Conservation (phyloP, 2,888 invertebrate genomes). For the Perizoma flavofasciatum region DNA sequence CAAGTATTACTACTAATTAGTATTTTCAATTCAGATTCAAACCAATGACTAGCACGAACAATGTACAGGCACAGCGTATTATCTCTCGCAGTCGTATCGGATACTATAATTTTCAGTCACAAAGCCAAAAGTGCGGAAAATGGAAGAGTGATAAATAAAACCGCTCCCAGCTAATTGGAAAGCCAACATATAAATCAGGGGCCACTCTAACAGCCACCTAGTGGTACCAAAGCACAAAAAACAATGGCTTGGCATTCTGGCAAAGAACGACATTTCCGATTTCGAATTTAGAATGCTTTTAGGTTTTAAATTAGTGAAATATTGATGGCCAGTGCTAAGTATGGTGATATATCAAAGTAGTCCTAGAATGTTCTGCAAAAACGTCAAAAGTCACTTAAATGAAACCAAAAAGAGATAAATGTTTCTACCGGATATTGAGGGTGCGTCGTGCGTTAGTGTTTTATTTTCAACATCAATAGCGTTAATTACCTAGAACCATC, state of each 20-base stretch:
- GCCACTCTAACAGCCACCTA: constrained; percentile 51
- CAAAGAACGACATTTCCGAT: constrained; percentile 42
- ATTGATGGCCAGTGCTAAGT: constrained; percentile 22
- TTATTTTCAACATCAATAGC: too few relatives aligned
- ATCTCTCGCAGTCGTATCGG: constrained; percentile 23
- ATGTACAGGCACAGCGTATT: too few relatives aligned
- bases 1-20: too few relatives aligned
- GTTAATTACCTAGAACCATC: too few relatives aligned
- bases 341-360: neutral
- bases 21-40: too few relatives aligned
- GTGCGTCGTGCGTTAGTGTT: too few relatives aligned
- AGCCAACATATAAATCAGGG: constrained; percentile 75
- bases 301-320: constrained; percentile 28
- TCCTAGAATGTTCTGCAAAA: neutral
- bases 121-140: constrained; percentile 70
- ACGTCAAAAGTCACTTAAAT: neutral
- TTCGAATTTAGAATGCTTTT: constrained; percentile 35
- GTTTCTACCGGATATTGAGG: too few relatives aligned
- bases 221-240: constrained; percentile 40
- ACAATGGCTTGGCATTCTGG: constrained; percentile 47
- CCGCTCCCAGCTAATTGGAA: constrained; percentile 75
- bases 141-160: constrained; percentile 78
- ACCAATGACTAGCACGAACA: too few relatives aligned
- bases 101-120: constrained; percentile 25
- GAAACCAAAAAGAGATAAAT: too few relatives aligned